Base-by-base conservation (phyloP, 2,888 invertebrate genomes). In the Catonia carolina region DNA sequence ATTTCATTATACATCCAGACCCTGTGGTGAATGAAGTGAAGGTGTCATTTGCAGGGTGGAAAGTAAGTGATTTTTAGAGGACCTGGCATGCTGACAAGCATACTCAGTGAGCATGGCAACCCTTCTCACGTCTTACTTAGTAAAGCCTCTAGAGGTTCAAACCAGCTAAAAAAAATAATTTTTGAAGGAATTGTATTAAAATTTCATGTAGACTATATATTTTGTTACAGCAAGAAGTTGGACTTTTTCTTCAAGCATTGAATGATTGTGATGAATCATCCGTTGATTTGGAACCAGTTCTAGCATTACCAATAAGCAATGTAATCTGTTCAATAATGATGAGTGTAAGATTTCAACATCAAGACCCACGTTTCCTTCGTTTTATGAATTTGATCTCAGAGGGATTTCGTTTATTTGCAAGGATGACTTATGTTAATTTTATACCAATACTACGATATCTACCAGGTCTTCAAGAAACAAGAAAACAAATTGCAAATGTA, bases 321-420 rank as follows among this genome's bases (percentile, higher is more conserved):
- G 91, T 94, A 3, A 92, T 94, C 64, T 92, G 93, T 72, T 86
- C 88, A 61, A 82, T 93, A 65, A 82, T 92, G 68, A 93, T 94
- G 93, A 88, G 89, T 31, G 84, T 89, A 3, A 79, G 90, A 39
- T 94, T 92, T 73, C 81, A 83, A 56, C 81, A 84, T 63, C 84
- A 87, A 52, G 91, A 92, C 70, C 74, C 75, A 4, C 79, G 85
- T 53, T 93, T 93, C 73, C 78, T 80, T 52, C 79, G 89, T 55
- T 86, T 92, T 67, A 90, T 89, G 79, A 76, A 79, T 62, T 77
- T 92, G n/a, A 90, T 93, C 67, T 91, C 92, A 68, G 93, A 94
- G 74, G 94, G 94, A 27, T 93, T 94, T 82, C 79, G 82, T 56
- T 77, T 93, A 0, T 92, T 93, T 68, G 89, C 90, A 8, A 83